Conservation (phyloP, 2,797 vertebrate genomes). For the Streptopelia turtur region DNA sequence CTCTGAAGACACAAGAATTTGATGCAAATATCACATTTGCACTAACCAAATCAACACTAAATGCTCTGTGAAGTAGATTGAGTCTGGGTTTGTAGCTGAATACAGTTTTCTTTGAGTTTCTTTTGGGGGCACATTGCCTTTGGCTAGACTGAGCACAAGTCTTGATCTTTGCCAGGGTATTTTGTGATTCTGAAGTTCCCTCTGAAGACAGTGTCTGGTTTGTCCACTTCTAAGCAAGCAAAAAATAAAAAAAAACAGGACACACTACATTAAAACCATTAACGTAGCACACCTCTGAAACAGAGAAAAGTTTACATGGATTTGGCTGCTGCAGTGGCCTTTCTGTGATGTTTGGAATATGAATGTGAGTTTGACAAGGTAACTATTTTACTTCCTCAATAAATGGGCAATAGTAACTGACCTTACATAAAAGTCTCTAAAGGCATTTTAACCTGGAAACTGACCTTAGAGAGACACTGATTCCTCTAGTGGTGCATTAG, state of each 20-base stretch:
- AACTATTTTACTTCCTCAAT: not conserved
- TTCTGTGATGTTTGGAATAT: constrained; percentile 2
- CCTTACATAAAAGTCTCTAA: not conserved
- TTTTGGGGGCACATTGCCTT: not conserved
- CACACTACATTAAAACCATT: not conserved
- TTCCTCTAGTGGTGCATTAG: not conserved
- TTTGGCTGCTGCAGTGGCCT: not conserved
- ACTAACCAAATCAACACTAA: constrained; percentile 56
- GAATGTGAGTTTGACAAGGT: not conserved
- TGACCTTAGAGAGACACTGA: not conserved
- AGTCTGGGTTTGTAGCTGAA: constrained; percentile 49
- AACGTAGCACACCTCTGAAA: not conserved
- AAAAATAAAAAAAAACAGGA: not conserved
- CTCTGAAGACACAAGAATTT: constrained; percentile 44
- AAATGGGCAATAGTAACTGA: not conserved
- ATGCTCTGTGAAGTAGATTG: constrained; percentile 51
- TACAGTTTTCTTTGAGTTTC: constrained; percentile 53
- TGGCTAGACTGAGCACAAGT: constrained; percentile 16
- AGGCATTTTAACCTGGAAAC: not conserved
- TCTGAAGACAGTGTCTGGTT: constrained; percentile 26
- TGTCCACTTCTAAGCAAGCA: constrained; percentile 34
- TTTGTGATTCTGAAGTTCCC: constrained; percentile 35
- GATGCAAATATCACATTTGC: constrained; percentile 53
- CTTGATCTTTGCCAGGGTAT: constrained; percentile 17
- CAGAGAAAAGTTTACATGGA: not conserved